Percentiles rank a stretch among this genome's conserved stretches.
These are phyloP conservation scores for Spilarctia lutea DNA, from an alignment of 2,888 invertebrate species.

Conservation along the genomic window DNA sequence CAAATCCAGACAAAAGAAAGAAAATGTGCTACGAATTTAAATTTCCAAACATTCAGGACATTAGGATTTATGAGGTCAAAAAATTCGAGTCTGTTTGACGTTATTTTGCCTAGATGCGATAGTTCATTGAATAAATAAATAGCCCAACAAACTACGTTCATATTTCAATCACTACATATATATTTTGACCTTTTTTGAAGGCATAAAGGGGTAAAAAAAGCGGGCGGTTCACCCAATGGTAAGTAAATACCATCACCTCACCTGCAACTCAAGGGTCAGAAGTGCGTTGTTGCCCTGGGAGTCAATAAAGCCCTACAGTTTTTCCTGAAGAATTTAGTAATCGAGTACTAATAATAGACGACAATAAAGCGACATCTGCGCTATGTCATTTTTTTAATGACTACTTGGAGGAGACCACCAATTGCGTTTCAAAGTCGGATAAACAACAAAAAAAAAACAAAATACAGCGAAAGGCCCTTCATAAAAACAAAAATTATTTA, in stretches of 20 bases:
- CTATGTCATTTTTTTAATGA: no score
- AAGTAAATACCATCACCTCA: no score
- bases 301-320: no score
- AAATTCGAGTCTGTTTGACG: not conserved
- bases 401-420: not conserved
- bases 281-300: no score
- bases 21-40: slow-evolving; percentile 25
- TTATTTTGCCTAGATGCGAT: not conserved
- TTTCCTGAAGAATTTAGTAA: no score
- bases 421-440: not conserved
- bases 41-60: slow-evolving; percentile 19
- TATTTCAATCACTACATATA: not conserved
- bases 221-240: no score
- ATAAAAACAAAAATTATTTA: not conserved
- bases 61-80: slow-evolving; percentile 11
- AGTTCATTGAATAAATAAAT: not conserved
- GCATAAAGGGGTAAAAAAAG: no score
- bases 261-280: no score
- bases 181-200: no score
- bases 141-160: not conserved
- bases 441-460: not conserved
- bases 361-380: no score
- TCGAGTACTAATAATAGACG: no score
- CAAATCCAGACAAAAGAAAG: slow-evolving; percentile 29
- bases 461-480: not conserved